Percentiles rank a stretch among this genome's conserved stretches.
Evolutionary conservation across 2,113 vertebrate genomes (phyloP).

Genomic region (Chelonoidis abingdonii): DNA sequence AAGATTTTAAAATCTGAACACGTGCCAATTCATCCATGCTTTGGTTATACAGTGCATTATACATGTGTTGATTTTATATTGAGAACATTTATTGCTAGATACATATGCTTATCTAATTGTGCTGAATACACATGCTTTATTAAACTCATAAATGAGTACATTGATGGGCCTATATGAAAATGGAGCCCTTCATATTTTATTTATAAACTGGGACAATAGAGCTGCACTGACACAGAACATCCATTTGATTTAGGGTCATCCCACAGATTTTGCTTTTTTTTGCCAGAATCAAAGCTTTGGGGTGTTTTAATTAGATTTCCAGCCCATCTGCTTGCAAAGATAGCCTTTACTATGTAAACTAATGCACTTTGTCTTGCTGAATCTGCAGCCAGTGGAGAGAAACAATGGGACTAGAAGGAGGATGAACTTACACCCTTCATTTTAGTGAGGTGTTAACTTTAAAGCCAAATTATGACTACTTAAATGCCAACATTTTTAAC

Average conservation of each 20-base stretch:
- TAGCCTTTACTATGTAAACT: slow-evolving; percentile 61
- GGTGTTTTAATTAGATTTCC: slow-evolving; percentile 68
- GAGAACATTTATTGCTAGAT: slow-evolving; percentile 31
- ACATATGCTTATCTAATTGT: slow-evolving; percentile 57
- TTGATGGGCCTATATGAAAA: slow-evolving; percentile 46
- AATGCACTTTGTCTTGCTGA: slow-evolving; percentile 61
- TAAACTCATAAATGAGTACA: slow-evolving; percentile 63
- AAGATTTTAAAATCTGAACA: slow-evolving; percentile 42
- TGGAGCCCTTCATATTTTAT: slow-evolving; percentile 71
- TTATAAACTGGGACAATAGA: slow-evolving; percentile 67
- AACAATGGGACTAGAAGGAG: slow-evolving; percentile 38
- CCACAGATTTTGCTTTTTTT: slow-evolving; percentile 52
- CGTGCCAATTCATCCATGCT: slow-evolving; percentile 6
- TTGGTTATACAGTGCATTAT: slow-evolving; percentile 5
- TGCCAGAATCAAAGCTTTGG: slow-evolving; percentile 68
- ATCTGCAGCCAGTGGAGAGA: slow-evolving; percentile 41
- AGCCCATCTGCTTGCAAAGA: slow-evolving; percentile 74
- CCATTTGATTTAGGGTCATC: slow-evolving; percentile 60
- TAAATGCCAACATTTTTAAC: slow-evolving; percentile 37
- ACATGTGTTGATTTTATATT: slow-evolving; percentile 27
- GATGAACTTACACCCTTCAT: slow-evolving; percentile 18
- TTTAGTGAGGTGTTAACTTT: slow-evolving; percentile 3
- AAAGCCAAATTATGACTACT: slow-evolving; percentile 16
- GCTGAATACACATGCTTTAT: slow-evolving; percentile 54
- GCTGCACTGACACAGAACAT: slow-evolving; percentile 39